Conservation (phyloP, 2,113 vertebrate species). For the Arenaria interpres region DNA sequence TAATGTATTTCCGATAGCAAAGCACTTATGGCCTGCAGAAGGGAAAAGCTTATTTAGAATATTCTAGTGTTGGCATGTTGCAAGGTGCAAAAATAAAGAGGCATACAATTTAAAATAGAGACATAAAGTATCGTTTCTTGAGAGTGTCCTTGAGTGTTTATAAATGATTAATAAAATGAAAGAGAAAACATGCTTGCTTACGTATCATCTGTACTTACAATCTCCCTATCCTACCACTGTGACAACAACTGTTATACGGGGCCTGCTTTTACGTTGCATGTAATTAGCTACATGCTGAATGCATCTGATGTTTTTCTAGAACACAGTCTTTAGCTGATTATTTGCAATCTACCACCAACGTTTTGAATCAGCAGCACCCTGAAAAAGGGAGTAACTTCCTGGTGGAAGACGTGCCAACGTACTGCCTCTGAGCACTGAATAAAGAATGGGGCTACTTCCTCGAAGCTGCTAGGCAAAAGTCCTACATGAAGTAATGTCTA, state of each 20-base stretch:
- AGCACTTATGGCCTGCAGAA: neutral
- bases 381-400: neutral
- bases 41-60: slow-evolving; percentile 3
- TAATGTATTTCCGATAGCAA: neutral
- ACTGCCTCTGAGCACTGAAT: neutral
- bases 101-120: neutral
- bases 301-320: neutral
- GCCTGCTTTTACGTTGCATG: neutral
- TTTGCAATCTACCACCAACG: neutral
- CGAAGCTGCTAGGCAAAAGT: neutral
- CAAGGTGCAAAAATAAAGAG: neutral
- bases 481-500: neutral
- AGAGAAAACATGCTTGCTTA: neutral
- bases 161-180: slow-evolving; percentile 52
- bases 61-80: neutral
- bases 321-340: neutral
- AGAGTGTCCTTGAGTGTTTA: slow-evolving; percentile 45
- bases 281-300: neutral
- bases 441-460: neutral
- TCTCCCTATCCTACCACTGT: neutral
- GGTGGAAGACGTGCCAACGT: neutral
- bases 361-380: neutral
- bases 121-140: neutral
- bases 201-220: neutral
- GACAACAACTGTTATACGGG: neutral